These are phyloP conservation scores for Drosophila gunungcola DNA, from an alignment of 1,140 invertebrate species.

Conservation along the genomic window DNA sequence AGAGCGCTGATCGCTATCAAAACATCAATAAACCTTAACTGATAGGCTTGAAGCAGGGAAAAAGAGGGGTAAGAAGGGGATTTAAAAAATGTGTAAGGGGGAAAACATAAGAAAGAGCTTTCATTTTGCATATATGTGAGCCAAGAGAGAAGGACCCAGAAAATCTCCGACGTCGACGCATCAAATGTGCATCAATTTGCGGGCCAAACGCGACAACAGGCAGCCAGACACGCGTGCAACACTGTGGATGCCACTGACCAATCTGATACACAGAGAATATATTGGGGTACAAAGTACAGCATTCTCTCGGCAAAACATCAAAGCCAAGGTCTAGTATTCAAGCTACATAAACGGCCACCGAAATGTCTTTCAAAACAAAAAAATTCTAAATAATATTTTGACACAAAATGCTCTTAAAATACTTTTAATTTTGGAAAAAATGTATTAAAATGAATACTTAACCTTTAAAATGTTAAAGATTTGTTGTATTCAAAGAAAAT, in stretches of 20 bases:
- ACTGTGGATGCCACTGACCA: constrained; percentile 48
- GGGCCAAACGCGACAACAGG: constrained; percentile 66
- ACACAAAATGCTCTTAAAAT: too few relatives aligned
- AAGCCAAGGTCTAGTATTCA: too few relatives aligned
- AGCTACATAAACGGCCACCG: too few relatives aligned
- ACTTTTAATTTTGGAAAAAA: too few relatives aligned
- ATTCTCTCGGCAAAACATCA: too few relatives aligned
- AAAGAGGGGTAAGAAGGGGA: neutral
- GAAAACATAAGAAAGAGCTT: constrained; percentile 25
- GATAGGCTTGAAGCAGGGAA: constrained; percentile 41
- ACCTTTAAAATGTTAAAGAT: too few relatives aligned
- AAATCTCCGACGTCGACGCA: constrained; percentile 45
- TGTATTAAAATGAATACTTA: too few relatives aligned
- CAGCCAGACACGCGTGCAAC: constrained; percentile 72
- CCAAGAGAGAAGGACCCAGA: neutral
- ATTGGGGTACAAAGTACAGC: too few relatives aligned
- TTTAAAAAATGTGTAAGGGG: neutral
- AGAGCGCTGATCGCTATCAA: constrained; percentile 80
- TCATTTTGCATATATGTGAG: constrained; percentile 39
- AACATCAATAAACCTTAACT: constrained; percentile 84
- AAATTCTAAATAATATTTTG: too few relatives aligned
- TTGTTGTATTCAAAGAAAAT: too few relatives aligned
- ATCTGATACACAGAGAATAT: constrained; percentile 9
- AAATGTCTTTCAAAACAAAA: too few relatives aligned
- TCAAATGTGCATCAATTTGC: constrained; percentile 79